Percentiles rank a stretch among this genome's conserved stretches.
These are phyloP conservation scores for Climacteris rufus DNA, from an alignment of 2,113 vertebrate species.

Conservation along the genomic window DNA sequence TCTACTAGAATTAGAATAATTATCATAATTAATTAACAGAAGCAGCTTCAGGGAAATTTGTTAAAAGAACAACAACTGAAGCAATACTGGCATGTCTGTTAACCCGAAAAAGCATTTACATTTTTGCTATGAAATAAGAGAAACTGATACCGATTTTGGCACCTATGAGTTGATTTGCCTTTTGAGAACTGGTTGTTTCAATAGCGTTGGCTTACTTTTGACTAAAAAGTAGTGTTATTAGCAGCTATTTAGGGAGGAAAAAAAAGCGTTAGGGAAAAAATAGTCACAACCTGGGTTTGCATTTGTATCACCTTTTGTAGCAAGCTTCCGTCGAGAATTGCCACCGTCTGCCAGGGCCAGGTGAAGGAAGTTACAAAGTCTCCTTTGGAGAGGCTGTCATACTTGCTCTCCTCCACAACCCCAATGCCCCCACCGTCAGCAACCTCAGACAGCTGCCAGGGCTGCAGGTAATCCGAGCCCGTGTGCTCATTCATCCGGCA, in stretches of 20 bases:
- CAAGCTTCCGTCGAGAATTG: conserved; percentile 75
- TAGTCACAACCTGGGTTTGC: neutral
- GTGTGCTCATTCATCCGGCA: conserved; percentile 94
- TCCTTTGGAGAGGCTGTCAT: conserved; percentile 59
- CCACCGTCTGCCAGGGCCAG: conserved; percentile 91
- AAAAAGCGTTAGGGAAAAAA: neutral
- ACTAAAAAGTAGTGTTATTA: neutral
- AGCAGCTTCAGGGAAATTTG: neutral
- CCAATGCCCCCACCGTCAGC: conserved; percentile 88
- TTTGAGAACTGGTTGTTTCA: neutral
- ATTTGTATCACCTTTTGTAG: conserved; percentile 83
- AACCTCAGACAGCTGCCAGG: conserved; percentile 85
- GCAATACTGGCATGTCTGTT: neutral
- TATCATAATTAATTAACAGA: neutral
- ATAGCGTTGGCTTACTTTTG: neutral
- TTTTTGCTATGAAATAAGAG: neutral
- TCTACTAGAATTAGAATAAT: neutral
- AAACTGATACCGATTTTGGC: neutral
- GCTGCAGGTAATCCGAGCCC: conserved; percentile 78
- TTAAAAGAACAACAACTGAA: neutral
- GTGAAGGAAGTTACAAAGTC: conserved; percentile 85
- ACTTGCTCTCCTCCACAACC: conserved; percentile 82
- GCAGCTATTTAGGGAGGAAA: neutral
- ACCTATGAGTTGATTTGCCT: neutral
- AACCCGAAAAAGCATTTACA: neutral